phyloP scores from a whole-genome alignment of 2,797 vertebrate species.

The Chrosomus eos region DNA sequence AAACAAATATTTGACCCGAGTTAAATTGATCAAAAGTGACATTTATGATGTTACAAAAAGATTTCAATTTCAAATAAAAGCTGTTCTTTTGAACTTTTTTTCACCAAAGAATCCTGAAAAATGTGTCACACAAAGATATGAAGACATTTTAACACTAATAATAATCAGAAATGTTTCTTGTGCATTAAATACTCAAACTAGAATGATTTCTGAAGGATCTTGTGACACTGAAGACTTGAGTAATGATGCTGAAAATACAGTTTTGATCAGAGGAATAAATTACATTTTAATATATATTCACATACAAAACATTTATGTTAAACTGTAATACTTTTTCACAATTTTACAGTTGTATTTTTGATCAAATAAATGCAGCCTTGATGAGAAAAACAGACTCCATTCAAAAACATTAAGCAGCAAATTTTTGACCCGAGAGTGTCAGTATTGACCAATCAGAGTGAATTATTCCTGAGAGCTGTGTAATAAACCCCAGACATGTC shows the following conservation, averaged over 20 bases:
- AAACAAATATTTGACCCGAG: background rate
- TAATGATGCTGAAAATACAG: background rate
- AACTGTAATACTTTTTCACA: background rate
- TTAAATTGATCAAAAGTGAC: background rate
- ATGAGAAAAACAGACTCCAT: background rate
- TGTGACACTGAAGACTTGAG: background rate
- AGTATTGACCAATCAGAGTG: background rate
- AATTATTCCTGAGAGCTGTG: slow-evolving; percentile 1
- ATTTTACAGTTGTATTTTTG: background rate
- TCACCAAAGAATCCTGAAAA: background rate
- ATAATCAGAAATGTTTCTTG: background rate
- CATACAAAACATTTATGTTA: background rate
- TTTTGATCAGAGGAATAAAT: background rate
- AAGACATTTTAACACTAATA: background rate
- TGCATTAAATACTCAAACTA: background rate
- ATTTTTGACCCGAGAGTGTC: background rate
- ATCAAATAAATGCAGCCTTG: background rate
- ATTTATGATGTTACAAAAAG: background rate
- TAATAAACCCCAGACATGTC: background rate
- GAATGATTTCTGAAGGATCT: background rate
- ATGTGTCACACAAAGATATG: background rate
- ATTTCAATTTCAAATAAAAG: background rate
- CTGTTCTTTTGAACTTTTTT: background rate
- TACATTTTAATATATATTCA: background rate
- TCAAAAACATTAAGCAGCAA: background rate